Conservation (phyloP, 2,888 invertebrate genomes). For the Coelogynopora nodosa region DNA sequence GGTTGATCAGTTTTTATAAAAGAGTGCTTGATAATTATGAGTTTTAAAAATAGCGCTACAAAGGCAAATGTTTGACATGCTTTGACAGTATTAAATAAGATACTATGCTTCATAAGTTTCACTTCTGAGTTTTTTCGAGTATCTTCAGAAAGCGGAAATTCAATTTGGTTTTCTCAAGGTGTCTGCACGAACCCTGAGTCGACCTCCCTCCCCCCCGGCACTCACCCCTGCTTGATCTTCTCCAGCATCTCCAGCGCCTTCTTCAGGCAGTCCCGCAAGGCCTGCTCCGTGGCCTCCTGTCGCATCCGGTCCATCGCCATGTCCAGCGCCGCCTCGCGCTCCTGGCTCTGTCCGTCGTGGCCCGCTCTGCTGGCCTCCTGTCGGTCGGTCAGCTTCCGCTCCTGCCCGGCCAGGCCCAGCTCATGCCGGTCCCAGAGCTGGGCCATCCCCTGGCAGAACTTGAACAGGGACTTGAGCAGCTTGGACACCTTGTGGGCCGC, state of each 20-base stretch:
- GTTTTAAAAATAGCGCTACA: too few species aligned
- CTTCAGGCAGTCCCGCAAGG: slow-evolving; percentile 54
- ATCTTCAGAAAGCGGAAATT: too few species aligned
- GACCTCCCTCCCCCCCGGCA: too few species aligned
- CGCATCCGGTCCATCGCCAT: slow-evolving; percentile 60
- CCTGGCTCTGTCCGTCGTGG: slow-evolving; percentile 60
- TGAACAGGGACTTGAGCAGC: slow-evolving; percentile 56
- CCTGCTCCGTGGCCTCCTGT: slow-evolving; percentile 57
- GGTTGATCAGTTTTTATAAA: too few species aligned
- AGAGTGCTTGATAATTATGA: too few species aligned
- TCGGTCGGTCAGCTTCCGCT: slow-evolving; percentile 58
- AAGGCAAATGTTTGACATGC: too few species aligned
- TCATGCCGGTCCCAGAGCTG: slow-evolving; percentile 61
- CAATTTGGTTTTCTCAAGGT: too few species aligned
- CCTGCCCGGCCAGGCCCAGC: slow-evolving; percentile 58
- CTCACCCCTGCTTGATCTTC: slow-evolving; percentile 57
- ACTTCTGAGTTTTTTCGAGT: too few species aligned
- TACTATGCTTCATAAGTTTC: too few species aligned
- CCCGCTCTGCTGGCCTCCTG: slow-evolving; percentile 56
- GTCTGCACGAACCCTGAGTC: too few species aligned
- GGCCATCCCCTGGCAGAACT: slow-evolving; percentile 58
- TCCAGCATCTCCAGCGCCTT: slow-evolving; percentile 56
- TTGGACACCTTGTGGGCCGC: slow-evolving; percentile 52
- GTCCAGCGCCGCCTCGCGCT: slow-evolving; percentile 58
- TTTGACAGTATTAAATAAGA: too few species aligned